Evolutionary conservation across 2,113 vertebrate genomes (phyloP).

Genomic region (Odobenus rosmarus): DNA sequence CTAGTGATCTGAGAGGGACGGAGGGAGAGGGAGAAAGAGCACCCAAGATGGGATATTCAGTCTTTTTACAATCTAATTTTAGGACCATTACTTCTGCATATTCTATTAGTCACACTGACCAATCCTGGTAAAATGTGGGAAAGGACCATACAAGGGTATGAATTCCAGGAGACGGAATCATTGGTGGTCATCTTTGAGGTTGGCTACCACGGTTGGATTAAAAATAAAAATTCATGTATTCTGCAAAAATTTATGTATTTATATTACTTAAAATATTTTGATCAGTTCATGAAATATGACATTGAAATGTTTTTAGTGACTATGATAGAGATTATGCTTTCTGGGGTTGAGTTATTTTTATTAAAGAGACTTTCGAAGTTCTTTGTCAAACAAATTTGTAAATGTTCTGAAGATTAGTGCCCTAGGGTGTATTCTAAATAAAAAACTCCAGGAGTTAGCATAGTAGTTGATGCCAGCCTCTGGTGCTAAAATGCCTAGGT

Average conservation of each 20-base stretch:
- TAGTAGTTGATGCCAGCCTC: neutral
- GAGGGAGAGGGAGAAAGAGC: neutral
- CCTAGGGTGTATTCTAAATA: neutral
- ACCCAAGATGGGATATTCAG: neutral
- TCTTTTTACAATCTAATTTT: neutral
- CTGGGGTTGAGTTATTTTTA: neutral
- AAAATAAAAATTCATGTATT: neutral
- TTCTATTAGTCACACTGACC: neutral
- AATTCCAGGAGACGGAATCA: neutral
- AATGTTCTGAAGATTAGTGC: neutral
- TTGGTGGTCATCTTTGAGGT: neutral
- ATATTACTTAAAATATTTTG: neutral
- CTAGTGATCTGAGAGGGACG: neutral
- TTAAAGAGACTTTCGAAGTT: neutral
- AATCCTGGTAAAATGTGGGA: neutral
- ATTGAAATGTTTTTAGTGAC: slow-evolving; percentile 31
- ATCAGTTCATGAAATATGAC: neutral
- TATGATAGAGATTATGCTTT: neutral
- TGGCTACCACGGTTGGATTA: neutral
- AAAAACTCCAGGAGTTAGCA: neutral
- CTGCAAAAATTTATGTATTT: neutral
- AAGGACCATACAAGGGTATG: neutral
- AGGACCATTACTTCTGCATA: neutral
- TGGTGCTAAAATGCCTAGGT: neutral
- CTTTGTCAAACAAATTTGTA: slow-evolving; percentile 19